Evolutionary conservation across 2,113 vertebrate species (phyloP).

Genomic region (Lepidothrix coronata): DNA sequence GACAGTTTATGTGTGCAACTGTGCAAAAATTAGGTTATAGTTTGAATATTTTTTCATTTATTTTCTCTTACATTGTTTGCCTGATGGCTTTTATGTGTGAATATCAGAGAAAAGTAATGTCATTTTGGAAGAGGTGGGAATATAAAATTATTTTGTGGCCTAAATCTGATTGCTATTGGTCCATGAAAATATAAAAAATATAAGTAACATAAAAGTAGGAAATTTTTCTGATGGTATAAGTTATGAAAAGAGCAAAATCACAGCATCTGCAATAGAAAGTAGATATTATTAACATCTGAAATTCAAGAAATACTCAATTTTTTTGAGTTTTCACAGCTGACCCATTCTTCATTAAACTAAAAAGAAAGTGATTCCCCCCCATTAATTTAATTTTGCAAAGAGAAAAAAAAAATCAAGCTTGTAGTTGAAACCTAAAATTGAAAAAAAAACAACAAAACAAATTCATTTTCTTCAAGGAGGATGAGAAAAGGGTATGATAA

Average conservation of each 20-base stretch:
- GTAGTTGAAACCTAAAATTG: neutral
- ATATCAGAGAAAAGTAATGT: fast-evolving
- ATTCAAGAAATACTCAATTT: neutral
- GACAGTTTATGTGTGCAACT: neutral
- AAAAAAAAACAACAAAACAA: neutral
- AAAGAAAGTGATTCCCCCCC: fast-evolving
- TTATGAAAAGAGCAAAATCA: neutral
- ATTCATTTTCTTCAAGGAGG: neutral
- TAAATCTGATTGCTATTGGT: neutral
- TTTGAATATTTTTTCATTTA: neutral
- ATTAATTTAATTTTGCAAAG: neutral
- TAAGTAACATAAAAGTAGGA: neutral
- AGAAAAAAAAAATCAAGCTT: neutral
- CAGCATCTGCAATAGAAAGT: neutral
- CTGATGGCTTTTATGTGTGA: neutral
- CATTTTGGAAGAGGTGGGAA: neutral
- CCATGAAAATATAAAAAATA: neutral
- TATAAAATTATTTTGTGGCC: neutral
- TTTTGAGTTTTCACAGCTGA: neutral
- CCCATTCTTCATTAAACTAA: neutral
- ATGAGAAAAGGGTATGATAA: neutral
- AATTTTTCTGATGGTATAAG: neutral
- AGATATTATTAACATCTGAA: neutral
- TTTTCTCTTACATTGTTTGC: neutral
- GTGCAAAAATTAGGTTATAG: neutral